These are phyloP conservation scores for Otolemur crassicaudatus DNA, from an alignment of 2,797 vertebrate species.

Conservation along the genomic window DNA sequence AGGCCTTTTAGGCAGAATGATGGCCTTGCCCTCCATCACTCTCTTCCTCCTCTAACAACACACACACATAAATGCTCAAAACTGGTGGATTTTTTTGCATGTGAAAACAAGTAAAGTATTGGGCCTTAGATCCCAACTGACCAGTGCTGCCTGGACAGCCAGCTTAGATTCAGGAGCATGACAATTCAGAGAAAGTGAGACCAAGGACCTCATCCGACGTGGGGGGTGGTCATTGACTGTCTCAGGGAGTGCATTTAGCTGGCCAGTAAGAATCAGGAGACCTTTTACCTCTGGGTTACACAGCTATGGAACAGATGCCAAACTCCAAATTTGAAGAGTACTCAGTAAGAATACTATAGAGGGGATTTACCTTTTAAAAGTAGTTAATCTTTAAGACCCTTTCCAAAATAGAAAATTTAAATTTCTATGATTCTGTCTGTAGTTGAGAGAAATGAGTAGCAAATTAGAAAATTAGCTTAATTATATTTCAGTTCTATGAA, in stretches of 20 bases:
- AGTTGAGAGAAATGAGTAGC: constrained; percentile 44
- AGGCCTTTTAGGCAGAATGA: not conserved
- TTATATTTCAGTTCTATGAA: constrained; percentile 39
- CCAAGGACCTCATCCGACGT: not conserved
- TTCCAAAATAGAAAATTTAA: constrained; percentile 37
- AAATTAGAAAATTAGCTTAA: constrained; percentile 44
- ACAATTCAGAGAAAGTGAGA: not conserved
- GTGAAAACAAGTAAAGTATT: not conserved
- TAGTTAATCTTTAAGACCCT: not conserved
- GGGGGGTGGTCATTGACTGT: not conserved
- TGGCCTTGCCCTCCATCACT: not conserved
- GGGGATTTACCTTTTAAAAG: constrained; percentile 1
- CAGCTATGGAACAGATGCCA: not conserved
- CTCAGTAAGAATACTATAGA: not conserved
- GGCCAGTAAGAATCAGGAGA: not conserved
- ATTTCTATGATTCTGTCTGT: constrained; percentile 37
- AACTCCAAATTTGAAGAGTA: not conserved
- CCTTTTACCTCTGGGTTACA: not conserved
- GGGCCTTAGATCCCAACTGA: not conserved
- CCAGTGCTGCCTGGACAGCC: not conserved
- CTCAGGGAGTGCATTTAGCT: not conserved
- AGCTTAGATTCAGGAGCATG: not conserved
- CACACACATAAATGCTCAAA: not conserved
- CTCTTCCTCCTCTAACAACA: not conserved
- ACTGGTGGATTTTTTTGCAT: not conserved